These are phyloP conservation scores for Muricea muricata DNA, from an alignment of 92 coral and sea anemone species.

Conservation along the genomic window DNA sequence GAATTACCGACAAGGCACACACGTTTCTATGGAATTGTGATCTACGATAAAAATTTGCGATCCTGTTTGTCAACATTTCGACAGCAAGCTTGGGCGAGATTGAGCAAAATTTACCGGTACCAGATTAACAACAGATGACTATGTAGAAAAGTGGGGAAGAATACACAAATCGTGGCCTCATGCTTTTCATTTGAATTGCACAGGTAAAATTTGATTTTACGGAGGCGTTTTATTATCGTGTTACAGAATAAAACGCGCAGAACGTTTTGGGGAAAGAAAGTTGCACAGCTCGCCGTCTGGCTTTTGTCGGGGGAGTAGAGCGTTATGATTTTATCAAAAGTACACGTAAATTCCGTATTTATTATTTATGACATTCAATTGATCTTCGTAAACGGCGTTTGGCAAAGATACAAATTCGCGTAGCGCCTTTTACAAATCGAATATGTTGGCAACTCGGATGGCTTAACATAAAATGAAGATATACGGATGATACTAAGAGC, in stretches of 20 bases:
- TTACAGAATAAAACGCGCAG: neutral
- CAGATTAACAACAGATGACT: neutral
- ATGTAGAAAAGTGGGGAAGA: neutral
- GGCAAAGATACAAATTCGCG: neutral
- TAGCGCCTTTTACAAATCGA: too few relatives aligned
- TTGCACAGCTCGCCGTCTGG: neutral
- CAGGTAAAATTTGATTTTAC: constrained; percentile 10
- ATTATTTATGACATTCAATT: constrained; percentile 35
- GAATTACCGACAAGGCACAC: neutral
- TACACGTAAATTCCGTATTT: constrained; percentile 32
- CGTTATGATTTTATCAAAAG: constrained; percentile 21
- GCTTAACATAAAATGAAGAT: too few relatives aligned
- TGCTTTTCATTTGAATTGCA: neutral
- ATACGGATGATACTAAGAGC: too few relatives aligned
- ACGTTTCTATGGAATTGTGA: neutral
- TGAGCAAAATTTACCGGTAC: neutral
- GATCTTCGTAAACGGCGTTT: neutral
- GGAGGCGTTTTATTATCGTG: constrained; percentile 9
- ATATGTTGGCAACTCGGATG: too few relatives aligned
- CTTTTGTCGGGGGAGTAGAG: neutral
- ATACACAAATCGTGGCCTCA: neutral
- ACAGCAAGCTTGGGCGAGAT: neutral
- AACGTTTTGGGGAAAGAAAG: neutral
- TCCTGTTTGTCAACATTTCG: neutral
- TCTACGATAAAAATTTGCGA: neutral